Evolutionary conservation across 1,140 invertebrate species (phyloP), one percentile per base, ranked within the genome.

Genomic region (Drosophila willistoni): DNA sequence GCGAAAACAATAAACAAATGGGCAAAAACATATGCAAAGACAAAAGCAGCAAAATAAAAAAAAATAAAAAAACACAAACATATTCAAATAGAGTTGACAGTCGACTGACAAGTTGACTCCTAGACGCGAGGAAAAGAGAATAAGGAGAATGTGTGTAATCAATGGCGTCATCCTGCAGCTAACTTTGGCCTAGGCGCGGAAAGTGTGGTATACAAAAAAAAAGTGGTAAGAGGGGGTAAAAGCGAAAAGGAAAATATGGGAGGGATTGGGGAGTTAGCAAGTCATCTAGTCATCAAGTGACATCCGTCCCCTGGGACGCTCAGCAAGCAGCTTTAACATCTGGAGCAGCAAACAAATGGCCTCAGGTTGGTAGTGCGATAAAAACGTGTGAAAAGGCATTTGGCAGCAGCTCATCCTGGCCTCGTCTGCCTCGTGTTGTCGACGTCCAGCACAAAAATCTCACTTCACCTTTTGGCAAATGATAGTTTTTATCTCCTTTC

Each of bases 331-430:
- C 10, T 36, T 12, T 12, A 36, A 56, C 61, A 60, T 61, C 62
- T 70, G 62, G 57, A 77, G 62, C 55, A 74, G 79, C 78, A 76
- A 87, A 85, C 79, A 85, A 85, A 85, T 85, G 82, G 83, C 77
- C 65, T 65, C 61, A 64, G 54, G 74, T 67, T 72, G 68, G 61
- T 56, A 64, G 41, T 68, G 68, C 68, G 79, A 86, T 87, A 86
- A 86, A 86, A 86, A 87, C 83, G 83, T 86, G 83, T 86, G 79
- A 86, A 83, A 83, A 73, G 75, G 62, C 83, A 87, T 82, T 86
- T 86, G 84, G 76, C 77, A 77, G 71, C 71, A 72, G 76, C 73
- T 51, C 44, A 51, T 73, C 65, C 39, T 34, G 39, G 56, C 19
- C 29, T 19, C 56, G 19, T 41, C 54, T 34, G 56, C 19, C 19